These are phyloP conservation scores for Eumaeus atala DNA, from an alignment of 1,140 invertebrate genomes.

Conservation along the genomic window DNA sequence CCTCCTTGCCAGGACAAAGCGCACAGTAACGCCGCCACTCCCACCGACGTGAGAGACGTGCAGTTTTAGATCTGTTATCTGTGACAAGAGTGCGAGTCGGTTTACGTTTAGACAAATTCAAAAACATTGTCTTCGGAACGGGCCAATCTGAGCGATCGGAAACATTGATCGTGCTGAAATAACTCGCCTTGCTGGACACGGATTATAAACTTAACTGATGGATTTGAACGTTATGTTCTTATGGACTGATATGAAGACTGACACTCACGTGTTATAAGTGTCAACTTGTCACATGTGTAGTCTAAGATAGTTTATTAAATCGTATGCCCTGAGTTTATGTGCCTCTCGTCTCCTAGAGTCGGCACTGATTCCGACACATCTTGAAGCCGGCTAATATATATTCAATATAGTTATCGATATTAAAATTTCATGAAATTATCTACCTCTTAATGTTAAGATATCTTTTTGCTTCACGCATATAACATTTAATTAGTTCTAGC, in stretches of 20 bases:
- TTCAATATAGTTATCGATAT: conserved; percentile 40
- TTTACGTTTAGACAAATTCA: conserved; percentile 11
- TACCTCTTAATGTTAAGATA: conserved; percentile 66
- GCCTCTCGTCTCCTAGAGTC: neutral
- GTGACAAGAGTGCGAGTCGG: conserved; percentile 24
- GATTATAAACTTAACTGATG: conserved; percentile 63
- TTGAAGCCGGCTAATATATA: conserved; percentile 25
- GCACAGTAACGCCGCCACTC: conserved; percentile 83
- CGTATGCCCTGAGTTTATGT: conserved; percentile 45
- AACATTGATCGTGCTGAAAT: conserved; percentile 25
- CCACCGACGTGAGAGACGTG: conserved; percentile 85
- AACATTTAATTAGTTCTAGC: neutral
- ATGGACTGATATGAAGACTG: conserved; percentile 71
- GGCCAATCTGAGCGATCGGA: neutral
- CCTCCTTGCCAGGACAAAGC: conserved; percentile 75
- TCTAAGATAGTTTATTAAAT: conserved; percentile 47
- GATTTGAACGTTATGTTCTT: conserved; percentile 52
- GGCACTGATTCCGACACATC: conserved; percentile 12
- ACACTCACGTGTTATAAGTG: conserved; percentile 56
- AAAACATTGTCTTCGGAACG: too few species aligned
- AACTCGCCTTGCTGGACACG: conserved; percentile 64
- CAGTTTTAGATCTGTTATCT: conserved; percentile 75
- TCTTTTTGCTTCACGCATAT: conserved; percentile 12
- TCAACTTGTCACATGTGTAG: conserved; percentile 49
- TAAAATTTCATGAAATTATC: conserved; percentile 52